These are phyloP conservation scores for Hydrozoanthus tunicans DNA, from an alignment of 64 coral and sea anemone genomes.

Conservation along the genomic window DNA sequence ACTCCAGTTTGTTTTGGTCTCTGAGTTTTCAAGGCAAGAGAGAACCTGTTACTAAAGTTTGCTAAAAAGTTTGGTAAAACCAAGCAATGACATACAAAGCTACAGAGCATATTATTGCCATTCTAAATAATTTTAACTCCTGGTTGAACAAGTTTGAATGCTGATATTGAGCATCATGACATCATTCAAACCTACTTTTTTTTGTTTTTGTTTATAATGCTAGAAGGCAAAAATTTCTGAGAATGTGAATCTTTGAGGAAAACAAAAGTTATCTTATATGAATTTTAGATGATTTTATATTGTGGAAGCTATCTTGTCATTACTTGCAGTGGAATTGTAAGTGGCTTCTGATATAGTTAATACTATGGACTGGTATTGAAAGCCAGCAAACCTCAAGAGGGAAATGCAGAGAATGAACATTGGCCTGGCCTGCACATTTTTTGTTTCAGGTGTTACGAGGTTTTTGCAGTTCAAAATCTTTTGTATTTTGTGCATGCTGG, in stretches of 20 bases:
- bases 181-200: neutral
- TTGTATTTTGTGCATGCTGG: too few relatives aligned
- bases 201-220: neutral
- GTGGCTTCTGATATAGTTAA: too few relatives aligned
- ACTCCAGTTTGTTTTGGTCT: conserved; percentile 22
- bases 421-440: too few relatives aligned
- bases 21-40: conserved; percentile 23
- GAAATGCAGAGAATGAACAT: too few relatives aligned
- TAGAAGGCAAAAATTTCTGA: conserved; percentile 4
- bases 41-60: conserved; percentile 16
- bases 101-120: conserved; percentile 33
- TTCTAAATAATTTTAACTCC: neutral
- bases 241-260: neutral
- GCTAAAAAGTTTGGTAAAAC: conserved; percentile 26
- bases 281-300: neutral
- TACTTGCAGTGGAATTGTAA: neutral
- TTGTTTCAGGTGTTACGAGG: too few relatives aligned
- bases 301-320: neutral
- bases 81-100: conserved; percentile 44
- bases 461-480: too few relatives aligned
- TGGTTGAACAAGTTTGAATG: neutral
- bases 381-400: too few relatives aligned
- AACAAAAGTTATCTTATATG: neutral
- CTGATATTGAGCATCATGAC: neutral
- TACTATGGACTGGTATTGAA: too few relatives aligned